Conservation (phyloP, 2,797 vertebrate species). For the Crypturellus tataupa region DNA sequence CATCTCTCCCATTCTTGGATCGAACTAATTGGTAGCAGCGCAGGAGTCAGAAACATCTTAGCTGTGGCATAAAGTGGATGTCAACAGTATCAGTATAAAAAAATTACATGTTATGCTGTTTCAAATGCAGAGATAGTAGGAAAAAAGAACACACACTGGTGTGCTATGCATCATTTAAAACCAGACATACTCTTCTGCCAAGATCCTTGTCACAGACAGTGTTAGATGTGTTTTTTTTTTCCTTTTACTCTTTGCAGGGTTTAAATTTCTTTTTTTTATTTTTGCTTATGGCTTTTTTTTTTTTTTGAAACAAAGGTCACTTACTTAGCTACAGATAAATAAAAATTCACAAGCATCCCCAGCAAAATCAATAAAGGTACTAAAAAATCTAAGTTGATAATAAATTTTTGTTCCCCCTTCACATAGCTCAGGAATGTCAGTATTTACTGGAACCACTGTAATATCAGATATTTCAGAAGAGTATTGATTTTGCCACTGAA, state of each 20-base stretch:
- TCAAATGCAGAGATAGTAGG: constrained; percentile 24
- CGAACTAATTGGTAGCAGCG: constrained; percentile 24
- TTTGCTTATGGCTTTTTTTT: background rate
- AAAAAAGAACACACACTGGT: constrained; percentile 12
- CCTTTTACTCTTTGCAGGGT: constrained; percentile 13
- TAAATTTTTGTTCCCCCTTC: constrained; percentile 84
- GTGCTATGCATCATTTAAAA: constrained; percentile 51
- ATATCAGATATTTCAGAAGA: constrained; percentile 85
- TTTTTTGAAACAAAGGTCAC: constrained; percentile 80
- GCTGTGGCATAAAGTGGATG: background rate
- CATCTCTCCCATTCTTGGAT: background rate
- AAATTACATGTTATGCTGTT: background rate
- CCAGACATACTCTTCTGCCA: constrained; percentile 7
- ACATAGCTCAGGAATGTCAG: constrained; percentile 83
- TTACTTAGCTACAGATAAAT: constrained; percentile 83
- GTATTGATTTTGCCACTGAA: constrained; percentile 87
- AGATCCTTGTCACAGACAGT: constrained; percentile 15
- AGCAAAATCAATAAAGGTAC: constrained; percentile 84
- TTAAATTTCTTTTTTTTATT: constrained; percentile 47
- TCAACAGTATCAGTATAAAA: constrained; percentile 30
- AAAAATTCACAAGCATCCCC: constrained; percentile 83
- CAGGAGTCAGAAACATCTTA: constrained; percentile 27
- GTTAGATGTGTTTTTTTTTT: constrained; percentile 17
- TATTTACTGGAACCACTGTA: constrained; percentile 84
- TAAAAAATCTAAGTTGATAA: constrained; percentile 86